These are phyloP conservation scores for Craseonycteris thonglongyai DNA, from an alignment of 2,113 vertebrate genomes.

Conservation along the genomic window DNA sequence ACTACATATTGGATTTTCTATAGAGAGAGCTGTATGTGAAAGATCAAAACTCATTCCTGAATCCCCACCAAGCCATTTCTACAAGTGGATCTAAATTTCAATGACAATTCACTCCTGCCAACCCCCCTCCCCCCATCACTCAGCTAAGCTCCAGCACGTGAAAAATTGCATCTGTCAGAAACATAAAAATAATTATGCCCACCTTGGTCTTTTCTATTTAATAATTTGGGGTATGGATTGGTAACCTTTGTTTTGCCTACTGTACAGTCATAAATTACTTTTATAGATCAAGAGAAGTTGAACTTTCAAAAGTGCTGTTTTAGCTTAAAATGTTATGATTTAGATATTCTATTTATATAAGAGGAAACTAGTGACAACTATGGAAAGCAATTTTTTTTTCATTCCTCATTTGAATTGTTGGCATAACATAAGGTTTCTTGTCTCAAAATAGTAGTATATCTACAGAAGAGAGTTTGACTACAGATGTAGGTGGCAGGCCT, in stretches of 20 bases:
- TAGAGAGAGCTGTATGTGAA: neutral
- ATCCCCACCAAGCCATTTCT: neutral
- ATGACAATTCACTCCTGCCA: conserved; percentile 36
- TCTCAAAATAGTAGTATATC: conserved; percentile 25
- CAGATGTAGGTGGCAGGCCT: neutral
- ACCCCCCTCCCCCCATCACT: neutral
- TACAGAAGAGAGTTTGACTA: neutral
- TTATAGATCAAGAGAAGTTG: conserved; percentile 85
- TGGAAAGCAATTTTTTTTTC: conserved; percentile 44
- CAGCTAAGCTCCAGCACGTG: conserved; percentile 67
- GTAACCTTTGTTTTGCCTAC: conserved; percentile 82
- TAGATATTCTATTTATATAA: conserved; percentile 53
- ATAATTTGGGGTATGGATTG: conserved; percentile 80
- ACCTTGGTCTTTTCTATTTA: conserved; percentile 79
- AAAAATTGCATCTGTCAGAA: conserved; percentile 81
- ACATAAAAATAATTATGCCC: conserved; percentile 76
- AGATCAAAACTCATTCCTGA: neutral
- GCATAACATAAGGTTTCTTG: conserved; percentile 2
- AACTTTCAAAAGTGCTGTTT: conserved; percentile 83
- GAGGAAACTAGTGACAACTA: conserved; percentile 11
- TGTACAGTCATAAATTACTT: conserved; percentile 82
- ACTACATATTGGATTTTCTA: neutral
- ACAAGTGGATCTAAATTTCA: neutral
- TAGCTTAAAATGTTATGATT: conserved; percentile 76
- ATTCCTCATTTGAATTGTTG: conserved; percentile 47